These are phyloP conservation scores for Archilochus colubris DNA, from an alignment of 2,113 vertebrate species.

Conservation along the genomic window DNA sequence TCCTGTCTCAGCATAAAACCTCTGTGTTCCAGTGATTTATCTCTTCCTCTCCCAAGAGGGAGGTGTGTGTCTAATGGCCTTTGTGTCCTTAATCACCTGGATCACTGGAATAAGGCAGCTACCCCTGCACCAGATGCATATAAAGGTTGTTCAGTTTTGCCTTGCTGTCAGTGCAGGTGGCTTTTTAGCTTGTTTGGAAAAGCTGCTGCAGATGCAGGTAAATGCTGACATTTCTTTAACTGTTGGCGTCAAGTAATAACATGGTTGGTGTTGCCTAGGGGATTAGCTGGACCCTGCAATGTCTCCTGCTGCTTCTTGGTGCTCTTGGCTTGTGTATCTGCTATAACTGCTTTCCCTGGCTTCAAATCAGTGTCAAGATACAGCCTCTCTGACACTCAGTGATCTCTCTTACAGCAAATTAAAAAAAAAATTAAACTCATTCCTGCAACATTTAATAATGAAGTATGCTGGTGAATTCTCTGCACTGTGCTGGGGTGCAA, in stretches of 20 bases:
- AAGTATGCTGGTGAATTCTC: constrained; percentile 10
- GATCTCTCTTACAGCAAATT: neutral
- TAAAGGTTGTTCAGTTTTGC: neutral
- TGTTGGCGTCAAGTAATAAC: neutral
- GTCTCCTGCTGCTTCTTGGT: neutral
- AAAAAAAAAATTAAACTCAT: constrained; percentile 9
- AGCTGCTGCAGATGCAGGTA: constrained; percentile 4
- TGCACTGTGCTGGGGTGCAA: neutral
- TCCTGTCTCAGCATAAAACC: neutral
- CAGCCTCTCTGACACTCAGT: neutral
- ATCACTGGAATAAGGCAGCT: neutral
- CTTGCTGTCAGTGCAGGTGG: neutral
- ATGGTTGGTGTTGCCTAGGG: constrained; percentile 30
- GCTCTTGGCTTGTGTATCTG: constrained; percentile 4
- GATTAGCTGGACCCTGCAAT: constrained; percentile 3
- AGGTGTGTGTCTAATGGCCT: neutral
- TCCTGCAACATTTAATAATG: constrained; percentile 8
- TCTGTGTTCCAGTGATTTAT: neutral
- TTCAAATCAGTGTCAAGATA: constrained; percentile 11
- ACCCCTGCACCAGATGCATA: neutral
- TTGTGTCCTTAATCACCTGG: neutral
- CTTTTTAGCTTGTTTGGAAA: constrained; percentile 5
- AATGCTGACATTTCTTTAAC: constrained; percentile 21
- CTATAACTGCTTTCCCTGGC: constrained; percentile 48
- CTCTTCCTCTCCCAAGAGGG: neutral